Evolutionary conservation across 2,113 vertebrate genomes (phyloP).

Genomic region (Bos javanicus): DNA sequence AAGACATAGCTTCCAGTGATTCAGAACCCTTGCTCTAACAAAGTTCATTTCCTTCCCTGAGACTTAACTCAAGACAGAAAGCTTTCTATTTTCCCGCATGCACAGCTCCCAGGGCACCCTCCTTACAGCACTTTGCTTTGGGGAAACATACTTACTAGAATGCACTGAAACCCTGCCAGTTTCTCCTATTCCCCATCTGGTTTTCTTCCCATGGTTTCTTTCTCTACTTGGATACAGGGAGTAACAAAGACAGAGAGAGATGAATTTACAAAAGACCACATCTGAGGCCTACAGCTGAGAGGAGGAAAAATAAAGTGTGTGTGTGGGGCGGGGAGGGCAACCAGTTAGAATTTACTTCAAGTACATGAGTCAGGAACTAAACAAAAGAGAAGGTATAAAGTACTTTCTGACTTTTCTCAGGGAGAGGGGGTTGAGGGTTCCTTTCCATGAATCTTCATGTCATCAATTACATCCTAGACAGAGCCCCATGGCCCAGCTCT

Average conservation of each 20-base stretch:
- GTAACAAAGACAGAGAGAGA: not conserved
- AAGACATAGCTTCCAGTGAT: not conserved
- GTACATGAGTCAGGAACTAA: not conserved
- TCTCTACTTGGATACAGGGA: not conserved
- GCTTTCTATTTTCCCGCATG: too few relatives aligned
- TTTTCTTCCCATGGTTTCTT: not conserved
- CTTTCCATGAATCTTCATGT: not conserved
- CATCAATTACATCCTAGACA: not conserved
- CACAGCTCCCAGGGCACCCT: not conserved
- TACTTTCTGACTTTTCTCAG: not conserved
- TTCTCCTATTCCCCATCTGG: not conserved
- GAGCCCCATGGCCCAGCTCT: not conserved
- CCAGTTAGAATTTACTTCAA: not conserved
- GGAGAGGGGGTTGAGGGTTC: not conserved
- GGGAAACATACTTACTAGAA: not conserved
- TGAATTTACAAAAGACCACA: not conserved
- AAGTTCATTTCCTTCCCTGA: not conserved
- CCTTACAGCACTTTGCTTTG: not conserved
- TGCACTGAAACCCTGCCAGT: not conserved
- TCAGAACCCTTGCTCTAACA: not conserved
- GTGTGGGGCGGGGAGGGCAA: rapidly evolving
- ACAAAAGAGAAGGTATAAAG: not conserved
- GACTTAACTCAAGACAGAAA: not conserved
- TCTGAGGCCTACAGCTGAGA: not conserved
- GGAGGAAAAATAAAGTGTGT: not conserved